phyloP scores from a whole-genome alignment of 2,888 invertebrate species.

The Metalampra italica region DNA sequence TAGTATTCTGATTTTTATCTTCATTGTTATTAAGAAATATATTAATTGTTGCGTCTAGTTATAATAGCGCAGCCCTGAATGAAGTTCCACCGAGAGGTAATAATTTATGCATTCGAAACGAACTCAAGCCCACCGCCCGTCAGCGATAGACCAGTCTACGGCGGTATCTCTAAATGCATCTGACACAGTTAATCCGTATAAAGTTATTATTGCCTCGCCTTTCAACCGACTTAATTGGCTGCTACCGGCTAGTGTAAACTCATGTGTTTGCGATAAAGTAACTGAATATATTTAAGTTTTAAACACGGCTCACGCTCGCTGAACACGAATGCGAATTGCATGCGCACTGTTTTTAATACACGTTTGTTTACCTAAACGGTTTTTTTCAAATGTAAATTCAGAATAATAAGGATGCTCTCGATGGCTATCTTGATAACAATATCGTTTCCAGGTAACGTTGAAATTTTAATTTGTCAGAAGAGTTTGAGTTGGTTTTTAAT shows the following conservation, averaged over 20 bases:
- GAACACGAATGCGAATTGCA: constrained; percentile 50
- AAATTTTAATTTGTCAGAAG: constrained; percentile 58
- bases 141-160: constrained; percentile 44
- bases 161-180: constrained; percentile 61
- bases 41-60: constrained; percentile 46
- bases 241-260: constrained; percentile 63
- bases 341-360: constrained; percentile 50
- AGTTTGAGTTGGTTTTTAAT: constrained; percentile 32
- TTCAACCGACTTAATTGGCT: constrained; percentile 64
- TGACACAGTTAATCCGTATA: constrained; percentile 69
- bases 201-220: constrained; percentile 66
- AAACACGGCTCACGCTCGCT: constrained; percentile 46
- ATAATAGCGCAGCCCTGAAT: constrained; percentile 36
- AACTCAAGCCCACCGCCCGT: constrained; percentile 36
- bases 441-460: constrained; percentile 48
- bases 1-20: constrained; percentile 38
- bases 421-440: constrained; percentile 46
- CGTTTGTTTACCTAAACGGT: constrained; percentile 57
- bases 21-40: constrained; percentile 40
- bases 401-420: constrained; percentile 55
- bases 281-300: constrained; percentile 59
- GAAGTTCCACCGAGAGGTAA: constrained; percentile 35
- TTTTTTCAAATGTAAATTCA: constrained; percentile 54
- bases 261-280: constrained; percentile 60
- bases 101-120: constrained; percentile 52